These are phyloP conservation scores for Pomatostomus ruficeps DNA, from an alignment of 2,113 vertebrate species.

Conservation along the genomic window DNA sequence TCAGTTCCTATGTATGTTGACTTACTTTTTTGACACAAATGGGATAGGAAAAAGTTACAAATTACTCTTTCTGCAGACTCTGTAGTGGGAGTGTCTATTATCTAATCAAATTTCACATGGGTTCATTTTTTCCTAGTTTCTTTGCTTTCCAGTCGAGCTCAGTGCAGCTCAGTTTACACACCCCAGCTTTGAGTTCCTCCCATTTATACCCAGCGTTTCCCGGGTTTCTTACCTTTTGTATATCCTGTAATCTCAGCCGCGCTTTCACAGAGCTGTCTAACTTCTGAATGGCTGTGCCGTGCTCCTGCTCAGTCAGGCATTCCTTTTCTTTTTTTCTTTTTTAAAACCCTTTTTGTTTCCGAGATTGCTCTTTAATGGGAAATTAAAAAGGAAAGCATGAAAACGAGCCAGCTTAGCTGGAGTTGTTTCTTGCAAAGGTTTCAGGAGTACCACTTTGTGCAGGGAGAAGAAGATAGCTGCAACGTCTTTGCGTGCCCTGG, in stretches of 20 bases:
- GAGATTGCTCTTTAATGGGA: not conserved
- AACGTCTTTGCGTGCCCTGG: not conserved
- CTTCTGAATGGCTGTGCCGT: accelerated
- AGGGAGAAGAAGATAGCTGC: not conserved
- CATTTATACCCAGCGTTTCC: not conserved
- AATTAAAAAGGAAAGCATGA: not conserved
- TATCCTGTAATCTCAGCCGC: not conserved
- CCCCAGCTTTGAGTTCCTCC: not conserved
- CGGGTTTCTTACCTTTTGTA: constrained; percentile 12
- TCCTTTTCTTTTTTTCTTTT: not conserved
- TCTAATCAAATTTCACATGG: not conserved
- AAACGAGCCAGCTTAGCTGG: not conserved
- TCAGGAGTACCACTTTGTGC: not conserved
- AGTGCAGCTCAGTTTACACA: not conserved
- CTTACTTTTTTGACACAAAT: not conserved
- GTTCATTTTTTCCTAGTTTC: not conserved
- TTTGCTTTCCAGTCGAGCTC: not conserved
- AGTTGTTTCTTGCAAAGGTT: not conserved
- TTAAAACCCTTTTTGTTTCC: not conserved
- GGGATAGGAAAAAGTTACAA: not conserved
- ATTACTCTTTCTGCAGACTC: not conserved
- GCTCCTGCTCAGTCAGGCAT: not conserved
- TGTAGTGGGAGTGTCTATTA: not conserved
- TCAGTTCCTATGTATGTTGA: not conserved
- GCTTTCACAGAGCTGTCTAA: not conserved